These are phyloP conservation scores for Drosophila aldrichi DNA, from an alignment of 2,888 invertebrate species.

Conservation along the genomic window DNA sequence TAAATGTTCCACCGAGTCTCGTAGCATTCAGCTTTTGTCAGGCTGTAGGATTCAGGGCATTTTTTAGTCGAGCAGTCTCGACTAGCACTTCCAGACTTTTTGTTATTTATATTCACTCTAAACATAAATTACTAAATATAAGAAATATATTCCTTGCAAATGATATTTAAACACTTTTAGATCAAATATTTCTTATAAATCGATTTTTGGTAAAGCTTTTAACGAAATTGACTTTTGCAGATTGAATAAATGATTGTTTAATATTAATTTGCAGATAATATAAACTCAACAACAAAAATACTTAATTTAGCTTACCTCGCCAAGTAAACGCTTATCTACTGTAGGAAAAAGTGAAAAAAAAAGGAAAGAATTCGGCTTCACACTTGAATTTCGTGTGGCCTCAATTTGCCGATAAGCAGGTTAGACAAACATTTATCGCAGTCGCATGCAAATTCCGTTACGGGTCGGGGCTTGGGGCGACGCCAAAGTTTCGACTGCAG, in stretches of 20 bases:
- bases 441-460: slow-evolving; percentile 51
- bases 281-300: neutral
- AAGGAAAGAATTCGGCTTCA: slow-evolving; percentile 23
- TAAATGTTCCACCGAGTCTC: too few relatives aligned
- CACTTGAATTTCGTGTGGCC: slow-evolving; percentile 26
- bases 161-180: too few relatives aligned
- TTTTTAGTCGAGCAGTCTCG: too few relatives aligned
- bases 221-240: neutral
- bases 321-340: neutral
- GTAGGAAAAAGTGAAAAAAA: neutral
- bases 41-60: too few relatives aligned
- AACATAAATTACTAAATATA: too few relatives aligned
- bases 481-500: slow-evolving; percentile 52
- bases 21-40: too few relatives aligned
- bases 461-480: neutral
- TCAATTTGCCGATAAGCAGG: slow-evolving; percentile 45
- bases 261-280: neutral
- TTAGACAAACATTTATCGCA: slow-evolving; percentile 56
- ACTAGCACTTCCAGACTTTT: too few relatives aligned
- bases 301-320: neutral
- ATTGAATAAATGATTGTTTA: neutral
- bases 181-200: too few relatives aligned
- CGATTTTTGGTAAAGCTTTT: neutral
- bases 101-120: too few relatives aligned
- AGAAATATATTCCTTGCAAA: too few relatives aligned